Base-by-base conservation (phyloP, 2,797 vertebrate species). In the Halcyon smyrnensis region DNA sequence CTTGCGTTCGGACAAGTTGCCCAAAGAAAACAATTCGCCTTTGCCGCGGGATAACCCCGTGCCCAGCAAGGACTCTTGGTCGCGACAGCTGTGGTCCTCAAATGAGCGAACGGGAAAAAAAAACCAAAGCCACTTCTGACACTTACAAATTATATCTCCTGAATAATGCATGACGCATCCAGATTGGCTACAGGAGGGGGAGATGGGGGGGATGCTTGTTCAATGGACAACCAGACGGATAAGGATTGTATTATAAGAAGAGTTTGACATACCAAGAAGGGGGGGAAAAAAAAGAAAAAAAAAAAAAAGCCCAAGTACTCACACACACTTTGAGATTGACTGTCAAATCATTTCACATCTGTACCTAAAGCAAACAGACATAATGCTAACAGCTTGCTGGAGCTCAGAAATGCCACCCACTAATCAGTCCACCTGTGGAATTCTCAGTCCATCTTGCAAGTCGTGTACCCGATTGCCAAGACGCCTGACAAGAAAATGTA, bases 311-410 rank as follows among this genome's bases (percentile, higher is more conserved):
- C 53, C 75, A 96, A 95, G 95, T 97, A 97, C 97, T 97, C 95
- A 23, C 97, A 97, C 97, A 97, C 97, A 94, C 97, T 97, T 95
- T 95, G 97, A 98, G 97, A 98, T 94, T 96, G 95, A 97, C 98
- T 98, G 98, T 98, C 98, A 98, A 98, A 98, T 98, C 97, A 97
- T 97, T 98, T 98, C 98, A 98, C 98, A 98, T 98, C 98, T 98
- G 98, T 97, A 98, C 98, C 97, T 98, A 98, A 97, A 98, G 98
- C 98, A 98, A 98, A 98, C 97, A 98, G 98, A 98, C 98, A 98
- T 98, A 98, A 98, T 97, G 98, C 96, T 98, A 98, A 98, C 98
- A 98, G 98, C 98, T 98, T 98, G 98, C 96, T 98, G 97, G 97
- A 97, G 97, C 97, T 98, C 97, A 98, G 97, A 98, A 98, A 98